Evolutionary conservation across 2,113 vertebrate genomes (phyloP).

Genomic region (Cyprinodon brontotheroides): DNA sequence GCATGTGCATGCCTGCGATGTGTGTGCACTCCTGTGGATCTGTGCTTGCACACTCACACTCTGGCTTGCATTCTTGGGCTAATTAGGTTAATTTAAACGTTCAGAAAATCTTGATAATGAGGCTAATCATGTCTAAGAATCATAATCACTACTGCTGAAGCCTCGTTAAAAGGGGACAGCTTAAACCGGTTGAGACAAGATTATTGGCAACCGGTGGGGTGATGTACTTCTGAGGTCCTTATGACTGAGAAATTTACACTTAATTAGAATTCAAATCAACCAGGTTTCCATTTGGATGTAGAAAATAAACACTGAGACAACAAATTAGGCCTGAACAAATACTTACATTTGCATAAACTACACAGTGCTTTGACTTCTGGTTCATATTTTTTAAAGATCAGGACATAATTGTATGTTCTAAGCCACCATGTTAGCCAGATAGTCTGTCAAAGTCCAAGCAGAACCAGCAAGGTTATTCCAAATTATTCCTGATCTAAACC

Average conservation of each 20-base stretch:
- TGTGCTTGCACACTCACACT: constrained; percentile 14
- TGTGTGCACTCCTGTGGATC: background rate
- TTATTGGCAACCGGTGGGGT: background rate
- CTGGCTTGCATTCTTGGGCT: constrained; percentile 40
- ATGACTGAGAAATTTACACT: background rate
- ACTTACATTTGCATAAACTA: background rate
- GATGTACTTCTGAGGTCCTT: background rate
- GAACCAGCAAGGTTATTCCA: too few species aligned
- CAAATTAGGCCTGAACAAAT: background rate
- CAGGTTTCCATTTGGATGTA: background rate
- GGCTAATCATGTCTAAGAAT: constrained; percentile 70
- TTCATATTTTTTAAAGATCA: too few species aligned
- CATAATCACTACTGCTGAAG: constrained; percentile 31
- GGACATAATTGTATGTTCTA: too few species aligned
- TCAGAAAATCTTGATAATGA: constrained; percentile 76
- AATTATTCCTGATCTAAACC: too few species aligned
- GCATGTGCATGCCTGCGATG: constrained; percentile 14
- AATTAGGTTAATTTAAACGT: constrained; percentile 79
- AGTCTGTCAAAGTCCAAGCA: too few species aligned
- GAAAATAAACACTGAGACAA: background rate
- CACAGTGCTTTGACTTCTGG: too few species aligned
- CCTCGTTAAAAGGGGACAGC: constrained; percentile 43
- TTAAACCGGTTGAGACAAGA: constrained; percentile 26
- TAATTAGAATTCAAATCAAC: background rate
- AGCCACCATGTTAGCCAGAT: too few species aligned